Conservation (phyloP, 2,797 vertebrate genomes). For the Rhynchotus rufescens region DNA sequence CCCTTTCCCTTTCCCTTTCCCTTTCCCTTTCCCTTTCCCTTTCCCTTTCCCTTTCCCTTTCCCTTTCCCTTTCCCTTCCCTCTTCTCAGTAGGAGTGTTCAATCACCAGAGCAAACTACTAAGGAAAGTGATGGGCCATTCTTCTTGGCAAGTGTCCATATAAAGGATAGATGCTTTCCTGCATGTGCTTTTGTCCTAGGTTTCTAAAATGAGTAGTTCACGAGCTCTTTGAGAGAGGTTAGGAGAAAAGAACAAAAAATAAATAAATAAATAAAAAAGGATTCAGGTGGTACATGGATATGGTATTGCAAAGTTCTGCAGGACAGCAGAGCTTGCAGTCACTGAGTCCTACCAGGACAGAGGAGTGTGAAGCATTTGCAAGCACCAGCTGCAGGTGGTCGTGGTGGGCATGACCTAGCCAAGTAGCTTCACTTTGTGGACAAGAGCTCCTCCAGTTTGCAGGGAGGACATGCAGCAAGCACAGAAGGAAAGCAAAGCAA, state of each 20-base stretch:
- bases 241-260: no score
- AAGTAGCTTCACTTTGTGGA: background rate
- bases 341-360: background rate
- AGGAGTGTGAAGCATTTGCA: background rate
- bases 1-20: no score
- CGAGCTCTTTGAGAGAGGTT: background rate
- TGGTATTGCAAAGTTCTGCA: background rate
- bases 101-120: background rate
- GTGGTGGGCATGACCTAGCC: background rate
- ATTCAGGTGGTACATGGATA: background rate
- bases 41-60: no score
- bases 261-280: background rate
- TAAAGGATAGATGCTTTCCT: background rate
- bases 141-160: rapidly evolving
- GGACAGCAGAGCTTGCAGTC: background rate
- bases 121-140: background rate
- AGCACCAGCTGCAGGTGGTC: rapidly evolving
- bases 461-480: background rate
- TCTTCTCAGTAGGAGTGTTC: background rate
- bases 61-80: no score
- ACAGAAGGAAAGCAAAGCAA: background rate
- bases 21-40: no score
- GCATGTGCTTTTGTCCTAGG: background rate
- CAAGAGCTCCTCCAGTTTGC: background rate
- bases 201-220: background rate